Evolutionary conservation across 2,888 invertebrate species (phyloP).

Genomic region (Cataglyphis cursor): DNA sequence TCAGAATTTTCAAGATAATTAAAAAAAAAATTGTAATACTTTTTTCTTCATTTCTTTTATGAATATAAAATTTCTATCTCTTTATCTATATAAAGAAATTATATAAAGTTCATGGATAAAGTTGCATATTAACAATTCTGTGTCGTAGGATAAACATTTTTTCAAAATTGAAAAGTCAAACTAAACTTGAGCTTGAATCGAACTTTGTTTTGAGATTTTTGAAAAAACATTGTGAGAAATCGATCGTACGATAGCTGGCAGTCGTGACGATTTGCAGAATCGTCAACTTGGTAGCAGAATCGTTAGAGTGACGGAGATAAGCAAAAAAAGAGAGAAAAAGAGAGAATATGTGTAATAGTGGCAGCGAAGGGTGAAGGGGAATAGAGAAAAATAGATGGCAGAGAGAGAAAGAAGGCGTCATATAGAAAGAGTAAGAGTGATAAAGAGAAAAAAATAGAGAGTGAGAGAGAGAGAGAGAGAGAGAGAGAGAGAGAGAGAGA

Average conservation of each 20-base stretch:
- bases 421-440: conserved; percentile 21
- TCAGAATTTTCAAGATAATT: not conserved
- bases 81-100: too few relatives aligned
- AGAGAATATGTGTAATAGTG: not conserved
- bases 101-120: not conserved
- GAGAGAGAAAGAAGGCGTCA: not conserved
- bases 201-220: conserved; percentile 28
- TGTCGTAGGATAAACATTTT: not conserved
- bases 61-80: not conserved
- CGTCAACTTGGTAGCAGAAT: conserved; percentile 55
- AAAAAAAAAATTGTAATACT: not conserved
- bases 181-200: not conserved
- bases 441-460: conserved; percentile 13
- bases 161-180: conserved; percentile 7
- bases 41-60: not conserved
- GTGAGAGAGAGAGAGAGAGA: conserved; percentile 15
- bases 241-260: conserved; percentile 64
- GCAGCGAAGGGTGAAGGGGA: not conserved
- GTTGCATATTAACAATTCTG: not conserved
- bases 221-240: conserved; percentile 60
- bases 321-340: conserved; percentile 32
- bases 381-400: not conserved
- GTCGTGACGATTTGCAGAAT: conserved; percentile 70
- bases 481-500: conserved; percentile 1
- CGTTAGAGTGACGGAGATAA: conserved; percentile 14